Base-by-base conservation (phyloP, 2,113 vertebrate species). In the Oryzias celebensis region DNA sequence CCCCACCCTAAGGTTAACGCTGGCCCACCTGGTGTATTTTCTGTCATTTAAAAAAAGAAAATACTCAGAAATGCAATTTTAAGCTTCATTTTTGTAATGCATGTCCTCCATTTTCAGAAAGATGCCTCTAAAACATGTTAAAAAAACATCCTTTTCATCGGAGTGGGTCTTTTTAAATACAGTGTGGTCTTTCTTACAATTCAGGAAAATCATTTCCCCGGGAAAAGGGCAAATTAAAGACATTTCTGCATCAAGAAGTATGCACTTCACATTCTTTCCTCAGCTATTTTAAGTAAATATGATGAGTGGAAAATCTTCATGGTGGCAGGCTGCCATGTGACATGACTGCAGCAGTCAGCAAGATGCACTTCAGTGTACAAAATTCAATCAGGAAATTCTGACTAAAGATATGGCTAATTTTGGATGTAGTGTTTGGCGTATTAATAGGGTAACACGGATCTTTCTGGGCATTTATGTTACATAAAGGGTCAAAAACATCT, bases 201-300 rank as follows among this genome's bases (percentile, higher is more conserved):
- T 70, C 58, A 43, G 18, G 50, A 58, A 41, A 80, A 73, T 59
- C 26, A 59, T 53, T 74, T 68, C 54, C 65, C 18, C 45, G 77
- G 79, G 72, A 67, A 78, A 78, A 82, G 83, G 80, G 83, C 77
- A 83, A 85, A 80, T 72, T 51, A 62, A 78, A 56, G 44, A 66
- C 23, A 54, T n/a, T 66, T 64, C 52, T 14, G 48, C 16, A n/a
- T 2, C 4, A 47, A 47, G 17, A 46, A 46, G 52, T 69, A 77
- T 53, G 45, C 58, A 78, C 63, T 67, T 64, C 54, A 47, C 22
- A 24, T 58, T 58, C 36, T 12, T 65, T 78, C 43, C 55, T 52
- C 17, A 59, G 55, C 44, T 47, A 44, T 59, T 67, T 71, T 65
- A 71, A 45, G 64, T 57, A 36, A 72, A 60, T 45, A 14, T 5